Evolutionary conservation across 2,113 vertebrate genomes (phyloP).

Genomic region (Desmodus rotundus): DNA sequence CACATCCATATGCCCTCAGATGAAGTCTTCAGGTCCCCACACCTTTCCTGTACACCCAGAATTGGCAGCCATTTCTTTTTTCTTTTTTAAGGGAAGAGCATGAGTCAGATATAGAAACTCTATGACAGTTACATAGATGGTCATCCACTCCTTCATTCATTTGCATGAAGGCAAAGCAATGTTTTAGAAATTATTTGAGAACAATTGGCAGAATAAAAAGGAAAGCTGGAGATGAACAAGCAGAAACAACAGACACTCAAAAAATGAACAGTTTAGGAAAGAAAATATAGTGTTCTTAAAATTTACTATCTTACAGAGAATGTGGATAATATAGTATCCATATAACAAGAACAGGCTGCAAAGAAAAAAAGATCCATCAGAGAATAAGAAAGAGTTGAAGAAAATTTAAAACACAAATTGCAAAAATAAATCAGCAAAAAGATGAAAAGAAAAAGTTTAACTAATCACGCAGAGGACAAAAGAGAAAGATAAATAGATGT

Average conservation of each 20-base stretch:
- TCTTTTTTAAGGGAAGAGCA: neutral
- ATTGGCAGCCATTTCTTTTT: neutral
- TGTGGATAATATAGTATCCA: neutral
- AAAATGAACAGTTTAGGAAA: neutral
- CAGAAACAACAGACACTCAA: neutral
- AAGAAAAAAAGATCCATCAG: neutral
- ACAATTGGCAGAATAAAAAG: neutral
- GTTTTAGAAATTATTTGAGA: neutral
- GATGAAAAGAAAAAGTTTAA: neutral
- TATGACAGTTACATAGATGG: neutral
- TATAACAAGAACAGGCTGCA: neutral
- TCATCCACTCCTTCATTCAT: neutral
- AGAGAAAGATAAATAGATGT: neutral
- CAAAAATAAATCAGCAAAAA: neutral
- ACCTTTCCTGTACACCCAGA: neutral
- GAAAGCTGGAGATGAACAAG: neutral
- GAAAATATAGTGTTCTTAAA: neutral
- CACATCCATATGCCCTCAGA: neutral
- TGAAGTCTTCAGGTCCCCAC: neutral
- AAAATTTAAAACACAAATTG: neutral
- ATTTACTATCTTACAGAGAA: neutral
- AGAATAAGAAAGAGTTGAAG: neutral
- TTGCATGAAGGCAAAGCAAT: neutral
- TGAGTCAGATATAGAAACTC: neutral
- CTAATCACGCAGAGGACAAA: neutral